Evolutionary conservation across 2,113 vertebrate genomes (phyloP), one percentile per base, ranked within the genome.

Genomic region (Phyllopteryx taeniolatus): DNA sequence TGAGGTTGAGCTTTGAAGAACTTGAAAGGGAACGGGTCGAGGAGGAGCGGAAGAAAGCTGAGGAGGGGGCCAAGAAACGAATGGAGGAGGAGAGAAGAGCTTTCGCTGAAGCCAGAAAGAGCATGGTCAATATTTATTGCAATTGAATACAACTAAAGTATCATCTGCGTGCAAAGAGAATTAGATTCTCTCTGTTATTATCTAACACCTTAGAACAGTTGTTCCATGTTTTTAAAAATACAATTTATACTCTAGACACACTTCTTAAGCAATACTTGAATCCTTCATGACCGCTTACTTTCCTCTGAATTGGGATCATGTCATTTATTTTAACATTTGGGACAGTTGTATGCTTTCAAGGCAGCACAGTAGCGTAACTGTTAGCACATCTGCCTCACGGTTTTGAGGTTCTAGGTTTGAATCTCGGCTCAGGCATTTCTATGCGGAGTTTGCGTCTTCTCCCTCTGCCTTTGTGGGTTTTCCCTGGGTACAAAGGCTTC

Each of bases 1-100:
- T 99, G 59, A 94, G 91, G 78, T 88, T 98, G 86, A 96, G 96
- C 89, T 99, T 99, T 84, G 98, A 99, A 85, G 96, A 98, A 86
- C 79, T 95, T 57, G 98, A 99, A 89, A 95, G 92, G 82, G 96
- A 95, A 77, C 93, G 98, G 64, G 93, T 94, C 67, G 95, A 97
- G 87, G 95, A 94, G 5, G 94, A 93, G 70, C 95, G 95, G 71
- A 94, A 92, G 71, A 95, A 88, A 86, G 94, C 94, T 59, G 96
- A 97, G 80, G 95, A 94, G 59, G 97, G 95, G 71, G 92, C 95
- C 57, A 93, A 94, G 73, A 93, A 86, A 83, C 94, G 98, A 68
- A 96, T 97, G 79, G 94, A 95, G 78, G 96, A 98, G 71, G 98
- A 99, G 87, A 96, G 94, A 83, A 94, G 84, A 87, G 95, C 95